phyloP scores from a whole-genome alignment of 2,113 vertebrate species.

The Callionymus lyra region DNA sequence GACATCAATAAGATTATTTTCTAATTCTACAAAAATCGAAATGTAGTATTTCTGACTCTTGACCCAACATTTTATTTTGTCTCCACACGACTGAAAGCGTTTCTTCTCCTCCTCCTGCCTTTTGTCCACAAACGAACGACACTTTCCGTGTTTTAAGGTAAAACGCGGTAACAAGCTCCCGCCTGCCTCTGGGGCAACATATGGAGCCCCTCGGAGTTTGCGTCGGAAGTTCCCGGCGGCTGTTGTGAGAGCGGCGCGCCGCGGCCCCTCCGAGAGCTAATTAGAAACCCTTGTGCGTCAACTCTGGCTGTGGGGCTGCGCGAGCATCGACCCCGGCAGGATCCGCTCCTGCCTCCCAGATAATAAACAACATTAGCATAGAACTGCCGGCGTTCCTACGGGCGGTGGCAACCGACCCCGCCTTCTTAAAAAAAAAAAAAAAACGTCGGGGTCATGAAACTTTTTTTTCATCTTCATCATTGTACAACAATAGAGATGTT shows the following conservation, averaged over 20 bases:
- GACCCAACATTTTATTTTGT: no score
- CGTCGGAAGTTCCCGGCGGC: slow-evolving; percentile 62
- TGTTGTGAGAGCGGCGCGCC: slow-evolving; percentile 57
- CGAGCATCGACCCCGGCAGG: slow-evolving; percentile 49
- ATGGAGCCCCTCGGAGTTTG: slow-evolving; percentile 66
- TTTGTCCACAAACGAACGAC: no score
- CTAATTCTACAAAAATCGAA: no score
- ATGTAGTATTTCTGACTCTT: no score
- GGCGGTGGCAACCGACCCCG: slow-evolving; percentile 30
- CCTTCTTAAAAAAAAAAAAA: slow-evolving; percentile 29
- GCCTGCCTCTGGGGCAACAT: slow-evolving; percentile 67
- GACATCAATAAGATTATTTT: no score
- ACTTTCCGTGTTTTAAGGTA: no score
- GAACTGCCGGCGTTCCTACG: slow-evolving; percentile 57
- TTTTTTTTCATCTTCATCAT: slow-evolving; percentile 36
- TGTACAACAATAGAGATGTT: slow-evolving; percentile 29
- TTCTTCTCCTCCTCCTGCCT: no score
- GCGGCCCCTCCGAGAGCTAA: slow-evolving; percentile 74
- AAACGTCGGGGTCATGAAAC: slow-evolving; percentile 46
- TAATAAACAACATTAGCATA: slow-evolving; percentile 74
- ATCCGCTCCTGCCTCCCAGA: slow-evolving; percentile 62
- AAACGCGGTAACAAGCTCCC: slow-evolving; percentile 9
- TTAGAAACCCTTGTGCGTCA: slow-evolving; percentile 70
- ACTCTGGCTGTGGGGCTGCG: slow-evolving; percentile 64
- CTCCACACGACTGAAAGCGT: no score